Evolutionary conservation across 2,113 vertebrate genomes (phyloP).

Genomic region (Oreotrochilus melanogaster): DNA sequence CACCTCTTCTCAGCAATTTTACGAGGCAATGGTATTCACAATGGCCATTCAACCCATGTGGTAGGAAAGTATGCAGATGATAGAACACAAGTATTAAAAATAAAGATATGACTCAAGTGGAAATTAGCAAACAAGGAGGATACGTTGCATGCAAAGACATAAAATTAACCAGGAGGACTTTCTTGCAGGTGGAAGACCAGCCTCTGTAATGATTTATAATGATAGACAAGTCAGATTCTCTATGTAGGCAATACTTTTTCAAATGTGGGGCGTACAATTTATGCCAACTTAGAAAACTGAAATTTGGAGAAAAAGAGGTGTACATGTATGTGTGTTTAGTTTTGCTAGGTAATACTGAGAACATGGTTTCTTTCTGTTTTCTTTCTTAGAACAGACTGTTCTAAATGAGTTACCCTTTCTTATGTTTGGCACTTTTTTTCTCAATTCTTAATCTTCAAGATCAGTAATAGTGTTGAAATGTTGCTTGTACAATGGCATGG

Average conservation of each 20-base stretch:
- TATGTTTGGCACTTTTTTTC: not conserved
- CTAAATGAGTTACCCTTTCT: not conserved
- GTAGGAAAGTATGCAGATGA: not conserved
- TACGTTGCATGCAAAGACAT: not conserved
- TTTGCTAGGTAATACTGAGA: not conserved
- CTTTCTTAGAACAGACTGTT: not conserved
- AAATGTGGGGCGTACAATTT: not conserved
- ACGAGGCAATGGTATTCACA: not conserved
- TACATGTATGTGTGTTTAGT: not conserved
- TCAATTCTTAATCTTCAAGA: constrained; percentile 6
- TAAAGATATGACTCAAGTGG: not conserved
- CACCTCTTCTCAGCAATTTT: not conserved
- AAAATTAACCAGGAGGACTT: not conserved
- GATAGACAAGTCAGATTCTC: not conserved
- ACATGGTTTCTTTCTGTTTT: constrained; percentile 10
- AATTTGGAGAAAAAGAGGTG: not conserved
- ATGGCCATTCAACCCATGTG: not conserved
- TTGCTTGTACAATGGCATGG: not conserved
- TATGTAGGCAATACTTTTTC: not conserved
- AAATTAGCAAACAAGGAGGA: not conserved
- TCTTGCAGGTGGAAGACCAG: not conserved
- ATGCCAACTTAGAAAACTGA: not conserved
- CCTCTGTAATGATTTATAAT: not conserved
- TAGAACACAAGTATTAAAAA: not conserved
- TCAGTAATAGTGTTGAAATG: not conserved